Evolutionary conservation across 2,113 vertebrate genomes (phyloP).

Genomic region (Charina bottae): DNA sequence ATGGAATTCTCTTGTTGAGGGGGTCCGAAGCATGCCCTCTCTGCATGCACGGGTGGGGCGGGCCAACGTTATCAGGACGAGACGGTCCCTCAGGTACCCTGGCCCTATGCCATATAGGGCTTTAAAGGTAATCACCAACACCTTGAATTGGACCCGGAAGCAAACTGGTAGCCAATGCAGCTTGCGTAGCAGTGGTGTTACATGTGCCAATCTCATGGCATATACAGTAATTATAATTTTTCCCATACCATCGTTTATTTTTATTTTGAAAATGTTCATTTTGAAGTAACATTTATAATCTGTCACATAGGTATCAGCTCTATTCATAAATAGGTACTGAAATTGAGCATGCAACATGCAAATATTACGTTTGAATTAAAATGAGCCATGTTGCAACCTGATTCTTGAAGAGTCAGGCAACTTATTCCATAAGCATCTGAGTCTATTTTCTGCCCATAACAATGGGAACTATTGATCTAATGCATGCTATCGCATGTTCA

Average conservation of each 20-base stretch:
- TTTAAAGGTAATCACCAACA: no score
- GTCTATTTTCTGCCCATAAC: background rate
- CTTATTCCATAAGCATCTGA: background rate
- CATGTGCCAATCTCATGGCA: no score
- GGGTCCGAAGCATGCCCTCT: no score
- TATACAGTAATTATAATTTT: background rate
- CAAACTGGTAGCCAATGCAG: no score
- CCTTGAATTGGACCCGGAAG: no score
- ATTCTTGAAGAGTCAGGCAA: background rate
- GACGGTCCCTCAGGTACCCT: no score
- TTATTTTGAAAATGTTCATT: background rate
- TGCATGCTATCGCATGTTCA: background rate
- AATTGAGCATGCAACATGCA: background rate
- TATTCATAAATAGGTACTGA: background rate
- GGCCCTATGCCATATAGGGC: no score
- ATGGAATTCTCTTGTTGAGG: no score
- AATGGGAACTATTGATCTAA: background rate
- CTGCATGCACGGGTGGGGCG: no score
- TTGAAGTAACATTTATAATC: background rate
- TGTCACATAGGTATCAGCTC: background rate
- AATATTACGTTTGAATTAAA: slow-evolving; percentile 4
- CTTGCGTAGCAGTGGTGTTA: no score
- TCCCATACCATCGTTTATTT: background rate
- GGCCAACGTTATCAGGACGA: no score
- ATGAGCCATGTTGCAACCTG: background rate